Percentiles rank a stretch among this genome's conserved stretches.
Evolutionary conservation across 2,888 invertebrate species (phyloP).

Genomic region (Ophion slaviceki): DNA sequence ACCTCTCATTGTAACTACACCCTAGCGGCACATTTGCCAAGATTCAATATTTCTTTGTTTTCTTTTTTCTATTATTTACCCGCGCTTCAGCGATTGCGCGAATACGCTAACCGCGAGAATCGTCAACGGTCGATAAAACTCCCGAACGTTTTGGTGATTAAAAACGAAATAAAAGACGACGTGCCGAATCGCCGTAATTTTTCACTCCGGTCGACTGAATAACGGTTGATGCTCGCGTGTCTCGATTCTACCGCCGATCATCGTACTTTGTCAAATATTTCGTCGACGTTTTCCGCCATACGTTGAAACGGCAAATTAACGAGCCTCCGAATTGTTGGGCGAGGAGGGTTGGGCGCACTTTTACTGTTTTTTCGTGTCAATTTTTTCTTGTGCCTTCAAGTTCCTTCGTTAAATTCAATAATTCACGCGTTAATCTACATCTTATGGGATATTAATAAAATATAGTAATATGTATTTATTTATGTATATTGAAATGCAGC

Average conservation of each 20-base stretch:
- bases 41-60: background rate
- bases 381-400: conserved; percentile 58
- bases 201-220: background rate
- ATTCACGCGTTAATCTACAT: conserved; percentile 71
- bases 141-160: background rate
- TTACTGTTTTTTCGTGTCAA: conserved; percentile 46
- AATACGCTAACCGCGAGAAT: background rate
- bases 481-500: conserved; percentile 74
- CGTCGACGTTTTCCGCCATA: background rate
- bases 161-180: background rate
- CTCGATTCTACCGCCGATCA: background rate
- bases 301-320: background rate
- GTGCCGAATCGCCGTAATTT: background rate
- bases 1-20: conserved; percentile 21
- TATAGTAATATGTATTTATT: conserved; percentile 71
- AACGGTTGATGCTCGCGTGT: background rate
- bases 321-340: background rate
- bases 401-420: conserved; percentile 67
- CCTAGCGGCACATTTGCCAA: conserved; percentile 27
- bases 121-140: background rate
- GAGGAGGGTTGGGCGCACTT: conserved; percentile 33
- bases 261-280: background rate
- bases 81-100: background rate
- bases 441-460: conserved; percentile 80
- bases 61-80: background rate